Percentiles rank a stretch among this genome's conserved stretches.
These are phyloP conservation scores for Caenorhabditis japonica DNA, from an alignment of 2,888 invertebrate species.

Conservation along the genomic window DNA sequence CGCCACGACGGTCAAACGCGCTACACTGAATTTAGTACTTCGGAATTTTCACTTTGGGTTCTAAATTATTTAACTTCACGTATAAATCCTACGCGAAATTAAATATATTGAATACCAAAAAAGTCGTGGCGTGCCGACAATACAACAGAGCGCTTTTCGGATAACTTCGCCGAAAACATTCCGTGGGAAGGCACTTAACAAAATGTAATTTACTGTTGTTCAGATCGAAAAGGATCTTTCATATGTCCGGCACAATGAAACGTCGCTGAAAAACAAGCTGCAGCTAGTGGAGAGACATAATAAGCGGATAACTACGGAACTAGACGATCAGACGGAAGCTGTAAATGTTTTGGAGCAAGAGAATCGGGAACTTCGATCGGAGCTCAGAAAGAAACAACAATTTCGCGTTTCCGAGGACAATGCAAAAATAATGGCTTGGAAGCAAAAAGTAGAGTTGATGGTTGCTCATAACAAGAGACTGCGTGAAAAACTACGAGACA, in stretches of 20 bases:
- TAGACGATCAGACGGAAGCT: constrained; percentile 59
- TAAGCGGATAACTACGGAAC: constrained; percentile 60
- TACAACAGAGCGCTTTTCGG: no score
- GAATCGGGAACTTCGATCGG: constrained; percentile 60
- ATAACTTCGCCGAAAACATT: no score
- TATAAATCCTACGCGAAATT: no score
- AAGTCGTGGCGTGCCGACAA: no score
- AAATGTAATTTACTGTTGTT: no score
- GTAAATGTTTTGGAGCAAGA: constrained; percentile 60
- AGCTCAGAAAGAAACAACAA: constrained; percentile 61
- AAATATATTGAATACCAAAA: no score
- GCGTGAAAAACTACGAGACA: constrained; percentile 63
- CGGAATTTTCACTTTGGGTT: no score
- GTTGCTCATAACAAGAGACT: constrained; percentile 68
- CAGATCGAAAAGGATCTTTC: constrained; percentile 66
- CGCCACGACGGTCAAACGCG: no score
- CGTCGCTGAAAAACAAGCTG: constrained; percentile 60
- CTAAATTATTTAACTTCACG: no score
- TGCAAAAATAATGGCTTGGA: constrained; percentile 62
- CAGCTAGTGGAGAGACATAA: constrained; percentile 64
- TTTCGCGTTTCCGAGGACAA: constrained; percentile 59
- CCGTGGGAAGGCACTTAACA: no score
- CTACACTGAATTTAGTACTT: no score
- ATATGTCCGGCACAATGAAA: constrained; percentile 60
- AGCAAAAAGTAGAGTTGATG: constrained; percentile 66